phyloP scores from a whole-genome alignment of 1,140 invertebrate genomes.

The Drosophila azteca region DNA sequence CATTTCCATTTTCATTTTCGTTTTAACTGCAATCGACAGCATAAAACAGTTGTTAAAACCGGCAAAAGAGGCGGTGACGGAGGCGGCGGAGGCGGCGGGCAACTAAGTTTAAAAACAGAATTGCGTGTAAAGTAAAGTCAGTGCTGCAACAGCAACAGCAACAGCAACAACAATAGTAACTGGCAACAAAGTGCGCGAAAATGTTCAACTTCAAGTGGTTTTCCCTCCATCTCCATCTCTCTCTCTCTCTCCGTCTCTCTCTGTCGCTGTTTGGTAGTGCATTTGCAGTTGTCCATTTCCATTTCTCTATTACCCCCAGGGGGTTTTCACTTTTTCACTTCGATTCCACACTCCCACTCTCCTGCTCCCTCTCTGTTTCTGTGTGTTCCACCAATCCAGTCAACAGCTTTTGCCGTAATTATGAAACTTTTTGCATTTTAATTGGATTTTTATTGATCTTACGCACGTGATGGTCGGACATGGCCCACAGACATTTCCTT shows the following conservation, averaged over 20 bases:
- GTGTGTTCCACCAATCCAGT: constrained; percentile 1
- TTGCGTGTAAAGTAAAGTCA: constrained; percentile 74
- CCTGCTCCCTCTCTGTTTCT: not conserved
- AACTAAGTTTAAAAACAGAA: constrained; percentile 49
- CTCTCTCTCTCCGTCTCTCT: constrained; percentile 5
- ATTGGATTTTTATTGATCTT: constrained; percentile 82
- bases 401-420: constrained; percentile 55
- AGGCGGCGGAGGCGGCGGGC: constrained; percentile 17
- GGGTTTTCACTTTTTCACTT: constrained; percentile 58
- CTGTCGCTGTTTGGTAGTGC: constrained; percentile 14
- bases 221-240: not conserved
- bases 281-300: constrained; percentile 67
- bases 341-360: not conserved
- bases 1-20: constrained; percentile 70
- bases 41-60: constrained; percentile 66
- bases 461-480: constrained; percentile 69
- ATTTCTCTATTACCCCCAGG: constrained; percentile 61
- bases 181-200: constrained; percentile 55
- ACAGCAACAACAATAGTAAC: constrained; percentile 20
- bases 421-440: constrained; percentile 80
- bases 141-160: constrained; percentile 23
- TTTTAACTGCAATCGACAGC: constrained; percentile 77
- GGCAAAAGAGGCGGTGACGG: constrained; percentile 6
- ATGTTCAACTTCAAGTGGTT: constrained; percentile 47
- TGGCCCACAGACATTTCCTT: constrained; percentile 13